Evolutionary conservation across 2,797 vertebrate species (phyloP).

Genomic region (Sciurus carolinensis): DNA sequence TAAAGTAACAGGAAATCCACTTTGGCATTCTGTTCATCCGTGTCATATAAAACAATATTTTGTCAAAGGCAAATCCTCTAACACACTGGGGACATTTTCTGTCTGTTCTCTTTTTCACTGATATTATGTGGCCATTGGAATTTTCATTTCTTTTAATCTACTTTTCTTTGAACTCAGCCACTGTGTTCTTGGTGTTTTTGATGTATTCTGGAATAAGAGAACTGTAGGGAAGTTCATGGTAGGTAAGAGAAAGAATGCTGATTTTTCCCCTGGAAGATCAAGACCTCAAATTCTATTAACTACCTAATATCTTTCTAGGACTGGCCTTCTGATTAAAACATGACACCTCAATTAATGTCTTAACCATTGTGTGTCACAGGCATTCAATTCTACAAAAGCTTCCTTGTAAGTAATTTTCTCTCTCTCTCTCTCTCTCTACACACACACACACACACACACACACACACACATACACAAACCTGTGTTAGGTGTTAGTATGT

Average conservation of each 20-base stretch:
- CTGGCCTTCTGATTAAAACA: background rate
- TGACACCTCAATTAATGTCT: background rate
- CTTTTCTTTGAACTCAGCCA: constrained; percentile 43
- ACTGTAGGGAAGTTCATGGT: background rate
- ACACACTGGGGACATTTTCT: background rate
- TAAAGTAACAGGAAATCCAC: background rate
- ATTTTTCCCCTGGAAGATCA: background rate
- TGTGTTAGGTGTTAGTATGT: no score
- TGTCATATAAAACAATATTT: constrained; percentile 8
- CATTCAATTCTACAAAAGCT: constrained; percentile 26
- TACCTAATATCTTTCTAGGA: background rate
- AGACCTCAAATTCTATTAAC: constrained; percentile 37
- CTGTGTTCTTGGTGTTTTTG: constrained; percentile 22
- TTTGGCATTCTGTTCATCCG: background rate
- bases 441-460: background rate
- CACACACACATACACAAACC: background rate
- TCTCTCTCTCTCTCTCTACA: no score
- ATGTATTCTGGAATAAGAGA: constrained; percentile 40
- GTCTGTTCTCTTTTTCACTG: background rate
- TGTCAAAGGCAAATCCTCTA: constrained; percentile 18
- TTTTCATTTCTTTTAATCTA: constrained; percentile 60
- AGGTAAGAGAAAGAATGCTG: background rate
- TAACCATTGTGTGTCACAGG: background rate
- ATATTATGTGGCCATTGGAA: background rate
- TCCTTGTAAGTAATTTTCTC: constrained; percentile 16